phyloP scores from a whole-genome alignment of 2,888 invertebrate species.

The Drosophila formosana region DNA sequence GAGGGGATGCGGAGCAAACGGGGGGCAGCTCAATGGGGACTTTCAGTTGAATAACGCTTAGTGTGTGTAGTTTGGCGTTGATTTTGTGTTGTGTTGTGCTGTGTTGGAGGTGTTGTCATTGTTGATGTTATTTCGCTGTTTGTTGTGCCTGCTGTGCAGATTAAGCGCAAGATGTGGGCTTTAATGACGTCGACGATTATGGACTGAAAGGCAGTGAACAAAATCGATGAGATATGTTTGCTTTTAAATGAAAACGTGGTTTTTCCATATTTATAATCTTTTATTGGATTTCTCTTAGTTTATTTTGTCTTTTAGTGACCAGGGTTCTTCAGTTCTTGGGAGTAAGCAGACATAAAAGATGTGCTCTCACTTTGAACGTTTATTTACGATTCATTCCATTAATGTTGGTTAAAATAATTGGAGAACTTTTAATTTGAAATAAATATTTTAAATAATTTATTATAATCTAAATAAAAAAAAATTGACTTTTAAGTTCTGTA shows the following conservation, averaged over 20 bases:
- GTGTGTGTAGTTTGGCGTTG: conserved; percentile 41
- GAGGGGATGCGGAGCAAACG: not conserved
- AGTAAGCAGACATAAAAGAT: no score
- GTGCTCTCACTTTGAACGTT: no score
- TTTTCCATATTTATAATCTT: not conserved
- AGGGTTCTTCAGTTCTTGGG: no score
- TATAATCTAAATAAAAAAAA: no score
- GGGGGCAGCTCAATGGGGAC: conserved; percentile 14
- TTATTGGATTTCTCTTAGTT: not conserved
- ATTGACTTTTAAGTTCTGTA: no score
- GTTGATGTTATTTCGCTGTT: conserved; percentile 42
- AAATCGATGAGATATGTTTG: not conserved
- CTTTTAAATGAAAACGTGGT: not conserved
- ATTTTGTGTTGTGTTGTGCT: conserved; percentile 30
- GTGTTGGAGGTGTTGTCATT: conserved; percentile 49
- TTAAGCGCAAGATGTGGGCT: conserved; percentile 21
- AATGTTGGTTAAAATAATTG: no score
- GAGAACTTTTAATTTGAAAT: no score
- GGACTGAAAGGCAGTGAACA: not conserved
- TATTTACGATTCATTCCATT: no score
- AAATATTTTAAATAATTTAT: no score
- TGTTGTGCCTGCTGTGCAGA: conserved; percentile 22
- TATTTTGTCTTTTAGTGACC: not conserved
- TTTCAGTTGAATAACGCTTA: conserved; percentile 42
- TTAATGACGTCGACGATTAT: conserved; percentile 12